These are phyloP conservation scores for Sipha flava DNA, from an alignment of 1,140 invertebrate genomes.

Conservation along the genomic window DNA sequence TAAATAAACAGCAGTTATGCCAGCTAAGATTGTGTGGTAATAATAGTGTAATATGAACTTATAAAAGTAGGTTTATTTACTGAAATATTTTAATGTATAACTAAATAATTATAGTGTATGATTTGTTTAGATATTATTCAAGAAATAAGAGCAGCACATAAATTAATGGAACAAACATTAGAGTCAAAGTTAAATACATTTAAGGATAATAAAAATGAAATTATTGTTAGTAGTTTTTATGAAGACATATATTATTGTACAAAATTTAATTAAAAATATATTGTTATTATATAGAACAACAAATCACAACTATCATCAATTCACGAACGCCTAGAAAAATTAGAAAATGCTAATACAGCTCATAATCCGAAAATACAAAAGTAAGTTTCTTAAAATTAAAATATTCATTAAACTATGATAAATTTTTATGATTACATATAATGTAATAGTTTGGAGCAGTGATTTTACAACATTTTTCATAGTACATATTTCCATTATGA, in stretches of 20 bases:
- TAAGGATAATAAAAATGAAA: background rate
- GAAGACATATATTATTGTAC: background rate
- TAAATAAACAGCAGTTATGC: background rate
- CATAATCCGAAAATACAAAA: background rate
- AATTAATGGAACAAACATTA: conserved; percentile 22
- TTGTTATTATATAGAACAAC: background rate
- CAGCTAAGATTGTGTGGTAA: no score
- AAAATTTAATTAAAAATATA: background rate
- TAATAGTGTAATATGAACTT: no score
- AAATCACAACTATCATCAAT: background rate
- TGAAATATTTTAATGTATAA: no score
- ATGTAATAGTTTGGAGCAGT: no score
- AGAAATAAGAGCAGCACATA: conserved; percentile 26
- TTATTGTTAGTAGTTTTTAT: background rate
- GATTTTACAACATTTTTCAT: no score
- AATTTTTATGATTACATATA: no score
- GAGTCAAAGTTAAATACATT: conserved; percentile 8
- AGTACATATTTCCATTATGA: no score
- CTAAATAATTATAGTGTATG: background rate
- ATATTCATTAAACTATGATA: background rate
- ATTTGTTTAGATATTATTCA: conserved; percentile 14
- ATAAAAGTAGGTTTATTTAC: no score
- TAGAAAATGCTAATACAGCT: background rate
- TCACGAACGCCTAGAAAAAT: background rate
- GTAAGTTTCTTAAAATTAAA: background rate